phyloP scores from a whole-genome alignment of 2,888 invertebrate genomes.

The Drosophila falleni region DNA sequence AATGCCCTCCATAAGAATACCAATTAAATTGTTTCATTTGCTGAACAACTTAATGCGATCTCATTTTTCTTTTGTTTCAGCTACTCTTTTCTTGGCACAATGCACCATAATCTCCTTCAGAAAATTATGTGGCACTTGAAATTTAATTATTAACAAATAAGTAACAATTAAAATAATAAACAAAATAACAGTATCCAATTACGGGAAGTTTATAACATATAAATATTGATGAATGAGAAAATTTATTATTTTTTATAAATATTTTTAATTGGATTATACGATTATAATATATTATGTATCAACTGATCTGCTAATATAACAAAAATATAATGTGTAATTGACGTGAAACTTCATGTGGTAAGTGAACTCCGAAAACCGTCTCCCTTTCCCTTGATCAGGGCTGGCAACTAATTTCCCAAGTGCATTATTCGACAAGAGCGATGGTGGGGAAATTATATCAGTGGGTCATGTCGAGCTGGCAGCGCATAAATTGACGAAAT shows the following conservation, averaged over 20 bases:
- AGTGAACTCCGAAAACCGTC: neutral
- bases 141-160: neutral
- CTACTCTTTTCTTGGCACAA: neutral
- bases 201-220: neutral
- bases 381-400: no score
- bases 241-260: neutral
- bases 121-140: neutral
- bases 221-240: neutral
- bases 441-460: slow-evolving; percentile 23
- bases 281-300: neutral
- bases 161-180: neutral
- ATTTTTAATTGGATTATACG: neutral
- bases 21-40: slow-evolving; percentile 65
- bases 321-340: slow-evolving; percentile 11
- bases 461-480: slow-evolving; percentile 10
- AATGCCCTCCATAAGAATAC: slow-evolving; percentile 24
- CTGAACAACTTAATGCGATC: slow-evolving; percentile 39
- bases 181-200: neutral
- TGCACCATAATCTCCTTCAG: slow-evolving; percentile 3
- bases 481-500: slow-evolving; percentile 55
- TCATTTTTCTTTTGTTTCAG: slow-evolving; percentile 6
- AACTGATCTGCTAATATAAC: neutral
- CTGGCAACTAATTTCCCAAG: slow-evolving; percentile 71
- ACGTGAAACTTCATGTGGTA: slow-evolving; percentile 22
- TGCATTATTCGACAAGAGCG: slow-evolving; percentile 45